Base-by-base conservation (phyloP, 2,113 vertebrate species). In the Aplodontia rufa region DNA sequence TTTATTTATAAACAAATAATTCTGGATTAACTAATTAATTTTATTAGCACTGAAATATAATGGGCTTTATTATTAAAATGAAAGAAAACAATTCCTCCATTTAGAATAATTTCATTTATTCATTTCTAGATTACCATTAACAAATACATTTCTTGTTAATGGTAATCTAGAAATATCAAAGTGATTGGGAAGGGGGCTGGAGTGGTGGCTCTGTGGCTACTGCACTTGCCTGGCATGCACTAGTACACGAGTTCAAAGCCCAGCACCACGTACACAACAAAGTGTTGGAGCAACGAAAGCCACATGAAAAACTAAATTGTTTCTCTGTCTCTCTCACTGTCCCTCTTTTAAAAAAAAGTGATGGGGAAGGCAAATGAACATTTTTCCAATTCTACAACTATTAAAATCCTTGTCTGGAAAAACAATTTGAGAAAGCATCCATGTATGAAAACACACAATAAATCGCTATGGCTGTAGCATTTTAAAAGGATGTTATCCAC, bases 11-110 rank as follows among this genome's bases (percentile, higher is more conserved):
- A 95, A 62, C 24, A 72, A 93, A 60, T 30, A n/a, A 13, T 26
- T 47, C 60, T 51, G 24, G 76, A 64, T 82, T 85, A 88, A 47
- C n/a, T n/a, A 76, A 55, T 78, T 86, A 76, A 55, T 84, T 74
- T 58, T 14, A 53, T n/a, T 96, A 85, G 37, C n/a, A 84, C 7
- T 91, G 49, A 95, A n/a, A 78, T 62, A 55, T 66, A 79, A 32
- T 40, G 35, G 3, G 11, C 58, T 4, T 47, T 64, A 47, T 90
- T 97, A 81, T 81, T 51, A 83, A 80, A 5, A 11, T 74, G 7
- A 81, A 85, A 81, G 12, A 60, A 95, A 78, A 37, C 8, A 84
- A 26, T 81, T 74, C 30, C 13, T 78, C 35, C 45, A 22, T 69
- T 75, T 90, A 90, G 24, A 72, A 87, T 4, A 71, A 28, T 82